phyloP scores from a whole-genome alignment of 2,113 vertebrate species.

The Spea multiplicata region DNA sequence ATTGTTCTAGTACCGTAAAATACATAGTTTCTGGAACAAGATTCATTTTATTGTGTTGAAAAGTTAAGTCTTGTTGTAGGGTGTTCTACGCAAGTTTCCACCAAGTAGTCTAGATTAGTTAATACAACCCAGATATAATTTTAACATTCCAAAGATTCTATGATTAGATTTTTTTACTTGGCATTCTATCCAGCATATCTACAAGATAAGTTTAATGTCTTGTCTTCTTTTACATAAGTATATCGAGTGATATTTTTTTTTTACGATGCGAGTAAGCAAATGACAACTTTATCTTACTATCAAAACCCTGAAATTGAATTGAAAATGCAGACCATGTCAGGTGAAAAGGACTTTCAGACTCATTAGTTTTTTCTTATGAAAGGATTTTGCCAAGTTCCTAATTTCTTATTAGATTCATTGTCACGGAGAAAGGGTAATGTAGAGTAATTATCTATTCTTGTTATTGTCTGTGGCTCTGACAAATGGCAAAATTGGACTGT shows the following conservation, averaged over 20 bases:
- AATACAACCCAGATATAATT: too few species aligned
- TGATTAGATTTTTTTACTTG: neutral
- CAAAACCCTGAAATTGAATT: constrained; percentile 25
- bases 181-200: neutral
- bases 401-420: constrained; percentile 22
- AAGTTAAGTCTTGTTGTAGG: too few species aligned
- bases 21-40: too few species aligned
- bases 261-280: constrained; percentile 12
- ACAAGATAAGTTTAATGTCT: neutral
- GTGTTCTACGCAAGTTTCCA: too few species aligned
- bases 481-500: constrained; percentile 19
- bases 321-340: constrained; percentile 10
- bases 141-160: neutral
- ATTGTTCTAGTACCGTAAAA: too few species aligned
- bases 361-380: constrained; percentile 28
- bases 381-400: constrained; percentile 24
- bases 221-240: neutral
- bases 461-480: constrained; percentile 21
- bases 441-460: constrained; percentile 31
- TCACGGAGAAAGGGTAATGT: constrained; percentile 18
- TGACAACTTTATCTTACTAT: constrained; percentile 9
- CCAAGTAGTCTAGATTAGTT: too few species aligned
- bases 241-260: neutral
- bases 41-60: too few species aligned
- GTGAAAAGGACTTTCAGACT: constrained; percentile 14